Base-by-base conservation (phyloP, 1,140 invertebrate genomes). In the Globodera ellingtonae region DNA sequence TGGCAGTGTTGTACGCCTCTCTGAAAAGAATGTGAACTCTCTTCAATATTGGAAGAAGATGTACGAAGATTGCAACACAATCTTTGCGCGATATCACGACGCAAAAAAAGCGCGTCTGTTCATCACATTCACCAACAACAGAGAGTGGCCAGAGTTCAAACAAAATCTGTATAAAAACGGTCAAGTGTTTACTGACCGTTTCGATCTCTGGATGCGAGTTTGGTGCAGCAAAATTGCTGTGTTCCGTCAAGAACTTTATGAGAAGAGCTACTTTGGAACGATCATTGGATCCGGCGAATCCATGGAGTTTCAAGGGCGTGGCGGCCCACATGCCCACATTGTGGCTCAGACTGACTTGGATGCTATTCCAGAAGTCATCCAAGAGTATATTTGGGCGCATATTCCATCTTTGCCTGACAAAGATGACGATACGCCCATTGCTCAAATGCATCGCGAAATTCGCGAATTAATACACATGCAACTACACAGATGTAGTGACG, bases 301-400 rank as follows among this genome's bases (percentile, higher is more conserved):
- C 35, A 44, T 56, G 52, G 73, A 75, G 50, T 75, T 75, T 44
- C 73, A 15, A 35, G 35, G 35, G 35, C 35, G 35, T 35, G 35
- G 35, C 35, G 35, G 35, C 3, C 35, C 35, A 35, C 73, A 75
- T 15, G 24, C n/a, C 24, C 73, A 75, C 15, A 6, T 46, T n/a
- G 73, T 56, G 7, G 18, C 13, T 7, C 10, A 21, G 8, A 75
- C 46, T 15, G 73, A 75, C 48, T 10, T 47, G 2, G 6, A 65
- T 7, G 73, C 73, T 6, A 56, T 65, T 6, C 21, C 73, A 3
- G 73, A 56, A 7, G 62, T 59, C 7, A 48, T 75, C 1, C 21
- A 65, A 18, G 35, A 62, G 18, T 56, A 59, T 24, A 52, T 75
- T 7, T 75, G 73, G 73, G 73, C 73, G 0, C 48, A 75, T 52